Base-by-base conservation (phyloP, 2,113 vertebrate species). In the Dendrocopos noguchii region DNA sequence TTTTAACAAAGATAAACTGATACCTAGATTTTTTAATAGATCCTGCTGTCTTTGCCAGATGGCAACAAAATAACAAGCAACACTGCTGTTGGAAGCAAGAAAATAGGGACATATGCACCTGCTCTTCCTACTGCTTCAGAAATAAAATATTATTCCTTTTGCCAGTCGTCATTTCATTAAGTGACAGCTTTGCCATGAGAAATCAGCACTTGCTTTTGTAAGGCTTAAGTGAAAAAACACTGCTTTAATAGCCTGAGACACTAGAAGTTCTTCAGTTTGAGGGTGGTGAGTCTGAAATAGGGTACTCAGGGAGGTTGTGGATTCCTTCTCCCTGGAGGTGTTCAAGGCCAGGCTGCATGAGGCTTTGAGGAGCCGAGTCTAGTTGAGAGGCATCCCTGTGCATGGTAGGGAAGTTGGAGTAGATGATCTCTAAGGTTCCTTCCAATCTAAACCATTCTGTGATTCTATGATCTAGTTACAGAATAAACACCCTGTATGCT, bases 11-110 rank as follows among this genome's bases (percentile, higher is more conserved):
- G 61, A 81, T 68, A 95, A 92, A 64, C 15, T 76, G 94, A 65
- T 82, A 87, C 44, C 19, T 46, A 18, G 78, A 57, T 71, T 90
- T 92, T 95, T 95, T 95, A 52, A 52, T 76, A 91, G 80, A 84
- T 95, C 72, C 80, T 91, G 73, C 81, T 92, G 88, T 92, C 88
- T 64, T 91, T 95, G 79, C 84, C 95, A 96, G 91, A 95, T 94
- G 96, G 94, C 59, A 94, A 76, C 36, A 79, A 87, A 94, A 93
- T 79, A 88, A 91, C 66, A 84, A 95, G 74, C 56, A 84, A 72
- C 84, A 53, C 17, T 89, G 68, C 76, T 90, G 87, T 88, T 77
- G 55, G 70, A 96, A 90, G 93, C 60, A 90, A 90, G 91, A 93
- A 96, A 96, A 96, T 65, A 92, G 47, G 70, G 85, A 86, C 90